Evolutionary conservation across 2,113 vertebrate species (phyloP).

Genomic region (Circaetus gallicus): DNA sequence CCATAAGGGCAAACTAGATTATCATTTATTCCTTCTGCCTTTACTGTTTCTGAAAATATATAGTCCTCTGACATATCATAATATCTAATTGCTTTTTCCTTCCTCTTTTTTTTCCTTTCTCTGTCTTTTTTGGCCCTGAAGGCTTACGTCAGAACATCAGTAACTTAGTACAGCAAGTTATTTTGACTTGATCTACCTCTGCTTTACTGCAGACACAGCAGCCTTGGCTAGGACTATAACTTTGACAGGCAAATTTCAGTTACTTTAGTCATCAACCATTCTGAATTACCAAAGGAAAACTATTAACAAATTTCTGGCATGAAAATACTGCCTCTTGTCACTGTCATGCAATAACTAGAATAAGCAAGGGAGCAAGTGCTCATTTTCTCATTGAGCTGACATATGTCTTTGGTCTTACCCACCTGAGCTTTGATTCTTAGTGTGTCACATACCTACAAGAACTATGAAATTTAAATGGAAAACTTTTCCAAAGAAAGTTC

Average conservation of each 20-base stretch:
- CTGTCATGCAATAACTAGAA: neutral
- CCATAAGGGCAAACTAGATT: neutral
- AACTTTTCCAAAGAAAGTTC: neutral
- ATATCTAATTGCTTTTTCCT: neutral
- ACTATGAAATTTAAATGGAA: neutral
- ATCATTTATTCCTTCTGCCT: neutral
- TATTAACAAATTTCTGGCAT: constrained; percentile 33
- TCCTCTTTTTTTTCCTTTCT: neutral
- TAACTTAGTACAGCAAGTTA: neutral
- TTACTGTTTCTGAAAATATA: neutral
- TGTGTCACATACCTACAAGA: neutral
- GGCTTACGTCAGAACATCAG: neutral
- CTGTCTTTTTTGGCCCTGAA: neutral
- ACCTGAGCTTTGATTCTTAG: neutral
- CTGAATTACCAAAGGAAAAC: constrained; percentile 11
- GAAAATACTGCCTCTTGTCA: neutral
- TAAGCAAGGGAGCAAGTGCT: constrained; percentile 1
- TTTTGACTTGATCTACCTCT: constrained; percentile 3
- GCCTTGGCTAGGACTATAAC: neutral
- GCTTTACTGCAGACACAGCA: neutral
- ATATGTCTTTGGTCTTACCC: neutral
- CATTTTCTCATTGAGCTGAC: constrained; percentile 2
- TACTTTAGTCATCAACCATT: constrained; percentile 3
- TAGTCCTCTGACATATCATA: neutral
- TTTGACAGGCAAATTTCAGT: constrained; percentile 27